Conservation (phyloP, 2,797 vertebrate species). For the Ctenopoma multispine region DNA sequence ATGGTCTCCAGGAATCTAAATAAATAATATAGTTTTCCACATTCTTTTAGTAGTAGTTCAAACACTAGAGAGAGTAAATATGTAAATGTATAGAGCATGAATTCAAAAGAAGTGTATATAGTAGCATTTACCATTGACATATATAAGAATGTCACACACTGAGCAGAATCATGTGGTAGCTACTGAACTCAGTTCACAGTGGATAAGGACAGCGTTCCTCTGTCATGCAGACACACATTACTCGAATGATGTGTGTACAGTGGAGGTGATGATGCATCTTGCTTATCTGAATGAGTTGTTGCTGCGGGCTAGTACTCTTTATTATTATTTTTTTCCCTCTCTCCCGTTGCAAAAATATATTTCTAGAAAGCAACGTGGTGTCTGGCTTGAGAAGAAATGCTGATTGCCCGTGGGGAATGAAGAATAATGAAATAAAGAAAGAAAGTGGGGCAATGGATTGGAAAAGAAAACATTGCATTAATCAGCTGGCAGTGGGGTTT, state of each 20-base stretch:
- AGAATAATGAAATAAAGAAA: slow-evolving; percentile 52
- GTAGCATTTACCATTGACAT: neutral
- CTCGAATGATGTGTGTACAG: slow-evolving; percentile 32
- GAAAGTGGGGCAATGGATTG: slow-evolving; percentile 69
- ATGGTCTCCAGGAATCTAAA: neutral
- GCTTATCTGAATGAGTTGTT: slow-evolving; percentile 44
- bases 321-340: neutral
- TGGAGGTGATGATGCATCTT: slow-evolving; percentile 30
- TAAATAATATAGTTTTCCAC: neutral
- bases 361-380: slow-evolving; percentile 62
- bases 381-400: slow-evolving; percentile 68
- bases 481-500: slow-evolving; percentile 69
- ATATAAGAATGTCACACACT: neutral
- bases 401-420: slow-evolving; percentile 56
- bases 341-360: slow-evolving; percentile 40
- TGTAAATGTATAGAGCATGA: neutral
- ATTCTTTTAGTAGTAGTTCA: neutral
- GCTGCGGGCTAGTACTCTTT: slow-evolving; percentile 18
- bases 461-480: slow-evolving; percentile 71
- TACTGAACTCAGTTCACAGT: neutral
- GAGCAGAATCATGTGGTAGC: neutral
- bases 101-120: neutral
- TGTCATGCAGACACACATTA: slow-evolving; percentile 4
- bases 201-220: neutral
- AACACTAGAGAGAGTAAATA: neutral